phyloP scores from a whole-genome alignment of 2,113 vertebrate species.

The Rostratula benghalensis region DNA sequence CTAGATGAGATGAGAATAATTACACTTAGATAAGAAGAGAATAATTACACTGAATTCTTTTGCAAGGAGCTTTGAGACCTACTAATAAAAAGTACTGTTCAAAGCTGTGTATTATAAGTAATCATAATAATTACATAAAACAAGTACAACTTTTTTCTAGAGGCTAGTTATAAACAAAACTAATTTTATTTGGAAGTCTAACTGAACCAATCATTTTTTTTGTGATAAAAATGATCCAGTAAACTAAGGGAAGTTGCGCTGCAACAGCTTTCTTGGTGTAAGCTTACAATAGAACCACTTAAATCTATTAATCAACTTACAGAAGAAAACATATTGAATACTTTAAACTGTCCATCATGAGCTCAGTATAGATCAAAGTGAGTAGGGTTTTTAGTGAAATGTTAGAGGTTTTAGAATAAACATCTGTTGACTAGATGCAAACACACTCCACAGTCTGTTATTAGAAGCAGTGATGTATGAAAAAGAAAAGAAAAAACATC shows the following conservation, averaged over 20 bases:
- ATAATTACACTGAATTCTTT: conserved; percentile 36
- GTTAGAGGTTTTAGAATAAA: neutral
- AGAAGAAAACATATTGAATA: neutral
- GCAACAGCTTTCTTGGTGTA: neutral
- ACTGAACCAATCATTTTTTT: neutral
- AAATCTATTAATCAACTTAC: neutral
- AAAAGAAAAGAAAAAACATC: neutral
- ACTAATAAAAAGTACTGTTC: neutral
- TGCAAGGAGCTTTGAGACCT: conserved; percentile 15
- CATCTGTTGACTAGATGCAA: neutral
- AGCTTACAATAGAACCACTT: neutral
- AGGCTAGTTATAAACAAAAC: neutral
- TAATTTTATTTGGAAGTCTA: neutral
- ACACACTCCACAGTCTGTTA: neutral
- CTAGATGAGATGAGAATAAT: conserved; percentile 12
- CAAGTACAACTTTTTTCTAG: neutral
- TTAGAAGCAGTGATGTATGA: neutral
- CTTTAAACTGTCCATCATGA: neutral
- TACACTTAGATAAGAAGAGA: conserved; percentile 6
- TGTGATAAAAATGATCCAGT: neutral
- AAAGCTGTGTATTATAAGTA: neutral
- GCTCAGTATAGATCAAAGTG: neutral
- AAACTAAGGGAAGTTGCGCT: neutral
- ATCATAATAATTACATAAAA: neutral
- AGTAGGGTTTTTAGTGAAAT: neutral